Base-by-base conservation (phyloP, 1,140 invertebrate species). In the Harpegnathos saltator region DNA sequence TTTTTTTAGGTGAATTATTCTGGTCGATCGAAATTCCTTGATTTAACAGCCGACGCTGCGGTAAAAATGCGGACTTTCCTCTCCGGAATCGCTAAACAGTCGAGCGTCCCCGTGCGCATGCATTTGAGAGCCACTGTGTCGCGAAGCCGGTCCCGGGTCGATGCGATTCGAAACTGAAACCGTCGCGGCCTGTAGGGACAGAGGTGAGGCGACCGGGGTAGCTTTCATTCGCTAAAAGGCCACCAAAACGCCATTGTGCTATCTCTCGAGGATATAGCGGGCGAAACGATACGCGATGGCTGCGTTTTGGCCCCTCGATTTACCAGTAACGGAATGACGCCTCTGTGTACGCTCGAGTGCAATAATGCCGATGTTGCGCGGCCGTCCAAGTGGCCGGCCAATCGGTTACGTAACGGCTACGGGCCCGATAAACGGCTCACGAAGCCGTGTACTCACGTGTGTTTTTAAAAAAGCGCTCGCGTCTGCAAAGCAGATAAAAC, bases 291-390 rank as follows among this genome's bases (percentile, higher is more conserved):
- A 81, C 52, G 56, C 63, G 86, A 84, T 69, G 24, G 50, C 33
- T 62, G 72, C 68, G 84, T 83, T 89, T 83, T 83, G 58, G 72
- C 75, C 78, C 29, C 69, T 83, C 77, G 78, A 89, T 85, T 86
- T 82, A 80, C 86, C 19, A 12, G 68, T 26, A 83, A 59, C 82
- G 65, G 58, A 71, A 69, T 82, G 33, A 69, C 78, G 65, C 65
- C 69, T 78, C 52, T 72, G 24, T 50, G 68, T 71, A 77, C 50
- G 65, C 29, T 78, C 50, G 52, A 69, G 26, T 66, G 22, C 11
- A 44, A 19, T 77, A 66, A 77, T 62, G 44, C 22, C 50, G 50
- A 77, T 17, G 58, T 62, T 74, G 33, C 15, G 5, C 38, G 56
- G 38, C 24, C 38, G 63, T 80, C 75, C 17, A 80, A 80, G 22